Conservation (phyloP, 2,113 vertebrate genomes). For the Pristiophorus japonicus region DNA sequence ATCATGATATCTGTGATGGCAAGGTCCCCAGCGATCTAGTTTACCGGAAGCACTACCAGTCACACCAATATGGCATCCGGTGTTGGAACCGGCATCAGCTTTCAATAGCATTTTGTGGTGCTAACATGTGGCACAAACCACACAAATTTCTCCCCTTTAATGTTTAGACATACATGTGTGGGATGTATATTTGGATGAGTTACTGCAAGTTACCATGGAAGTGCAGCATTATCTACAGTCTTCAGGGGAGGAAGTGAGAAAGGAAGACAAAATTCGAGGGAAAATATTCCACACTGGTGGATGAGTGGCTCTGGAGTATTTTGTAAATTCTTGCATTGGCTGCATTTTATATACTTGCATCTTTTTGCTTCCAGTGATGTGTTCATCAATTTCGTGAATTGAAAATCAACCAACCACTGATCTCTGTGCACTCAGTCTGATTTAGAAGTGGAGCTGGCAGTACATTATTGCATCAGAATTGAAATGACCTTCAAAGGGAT, state of each 20-base stretch:
- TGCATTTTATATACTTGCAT: not conserved
- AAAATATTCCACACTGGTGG: not conserved
- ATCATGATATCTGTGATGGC: too few relatives aligned
- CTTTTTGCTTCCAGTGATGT: not conserved
- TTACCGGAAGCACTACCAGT: too few relatives aligned
- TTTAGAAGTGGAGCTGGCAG: not conserved
- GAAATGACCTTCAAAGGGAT: not conserved
- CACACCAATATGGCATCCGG: too few relatives aligned
- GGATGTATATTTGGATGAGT: not conserved
- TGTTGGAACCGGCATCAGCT: too few relatives aligned
- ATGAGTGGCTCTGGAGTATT: not conserved
- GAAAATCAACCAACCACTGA: slow-evolving; percentile 24
- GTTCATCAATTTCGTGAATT: not conserved
- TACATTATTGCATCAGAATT: not conserved
- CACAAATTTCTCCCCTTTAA: too few relatives aligned
- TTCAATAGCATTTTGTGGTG: too few relatives aligned
- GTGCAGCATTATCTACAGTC: not conserved
- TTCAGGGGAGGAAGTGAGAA: not conserved
- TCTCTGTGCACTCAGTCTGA: not conserved
- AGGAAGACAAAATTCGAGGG: not conserved
- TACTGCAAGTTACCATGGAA: not conserved
- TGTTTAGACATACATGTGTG: not conserved
- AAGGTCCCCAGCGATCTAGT: too few relatives aligned
- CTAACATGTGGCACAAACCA: too few relatives aligned
- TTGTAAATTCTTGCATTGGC: not conserved